Evolutionary conservation across 2,797 vertebrate genomes (phyloP).

Genomic region (Poecilia wingei): DNA sequence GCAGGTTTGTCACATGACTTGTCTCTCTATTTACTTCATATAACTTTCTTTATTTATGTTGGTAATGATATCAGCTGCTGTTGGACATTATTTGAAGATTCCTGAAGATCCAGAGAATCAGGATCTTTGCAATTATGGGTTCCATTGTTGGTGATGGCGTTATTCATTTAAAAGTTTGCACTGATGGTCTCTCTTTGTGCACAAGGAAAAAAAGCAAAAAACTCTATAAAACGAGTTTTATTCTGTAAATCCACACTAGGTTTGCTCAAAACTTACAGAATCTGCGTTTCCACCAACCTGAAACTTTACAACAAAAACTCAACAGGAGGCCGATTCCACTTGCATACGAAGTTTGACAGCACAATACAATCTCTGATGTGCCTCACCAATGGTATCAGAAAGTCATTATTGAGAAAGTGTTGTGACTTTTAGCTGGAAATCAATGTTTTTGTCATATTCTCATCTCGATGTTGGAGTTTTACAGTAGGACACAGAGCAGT

Average conservation of each 20-base stretch:
- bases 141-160: not conserved
- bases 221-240: not conserved
- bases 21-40: not conserved
- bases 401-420: not conserved
- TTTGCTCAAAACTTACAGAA: not conserved
- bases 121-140: not conserved
- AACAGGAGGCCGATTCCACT: not conserved
- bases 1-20: not conserved
- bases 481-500: conserved; percentile 21
- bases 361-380: conserved; percentile 1
- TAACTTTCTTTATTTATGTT: not conserved
- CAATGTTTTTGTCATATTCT: not conserved
- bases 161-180: not conserved
- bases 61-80: not conserved
- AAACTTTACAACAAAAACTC: not conserved
- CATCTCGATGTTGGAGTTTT: conserved; percentile 5
- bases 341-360: conserved; percentile 11
- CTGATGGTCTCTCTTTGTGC: not conserved
- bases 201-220: not conserved
- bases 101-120: not conserved
- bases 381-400: not conserved
- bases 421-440: not conserved
- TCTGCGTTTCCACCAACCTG: not conserved
- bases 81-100: not conserved
- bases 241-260: not conserved